A percentile compares a stretch with the other conserved stretches of the same genome.
Evolutionary conservation across 2,113 vertebrate genomes (phyloP).

Genomic region (Sylvietta virens): DNA sequence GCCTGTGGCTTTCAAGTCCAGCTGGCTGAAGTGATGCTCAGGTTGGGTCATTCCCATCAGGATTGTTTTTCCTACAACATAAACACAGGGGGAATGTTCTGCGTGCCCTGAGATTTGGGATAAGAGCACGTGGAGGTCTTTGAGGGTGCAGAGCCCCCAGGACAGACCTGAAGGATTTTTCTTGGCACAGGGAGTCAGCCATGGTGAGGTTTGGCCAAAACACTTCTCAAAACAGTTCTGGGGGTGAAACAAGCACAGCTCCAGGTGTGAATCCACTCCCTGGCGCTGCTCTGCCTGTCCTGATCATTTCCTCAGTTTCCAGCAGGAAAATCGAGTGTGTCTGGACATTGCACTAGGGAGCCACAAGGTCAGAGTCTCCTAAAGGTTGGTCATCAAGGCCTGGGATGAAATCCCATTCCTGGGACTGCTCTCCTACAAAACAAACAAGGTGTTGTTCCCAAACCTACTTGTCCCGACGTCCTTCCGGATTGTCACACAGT

Average conservation of each 20-base stretch:
- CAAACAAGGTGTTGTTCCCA: not conserved
- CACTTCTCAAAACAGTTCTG: not conserved
- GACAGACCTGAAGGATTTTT: not conserved
- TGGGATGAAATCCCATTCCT: not conserved
- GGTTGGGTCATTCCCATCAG: accelerated
- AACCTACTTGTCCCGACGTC: not conserved
- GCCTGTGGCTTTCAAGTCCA: not conserved
- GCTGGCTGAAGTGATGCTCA: not conserved
- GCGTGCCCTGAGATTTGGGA: not conserved
- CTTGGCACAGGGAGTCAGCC: not conserved
- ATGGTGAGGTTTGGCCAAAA: not conserved
- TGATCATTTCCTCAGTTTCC: not conserved
- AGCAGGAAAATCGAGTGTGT: not conserved
- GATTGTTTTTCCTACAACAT: not conserved
- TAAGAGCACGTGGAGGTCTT: not conserved
- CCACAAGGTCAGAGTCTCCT: not conserved
- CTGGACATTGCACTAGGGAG: not conserved
- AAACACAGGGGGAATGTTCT: not conserved
- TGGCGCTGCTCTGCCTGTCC: not conserved
- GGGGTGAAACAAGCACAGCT: not conserved
- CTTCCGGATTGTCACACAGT: not conserved
- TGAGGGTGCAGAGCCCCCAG: not conserved
- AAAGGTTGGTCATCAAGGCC: accelerated
- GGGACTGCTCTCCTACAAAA: not conserved
- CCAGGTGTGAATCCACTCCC: not conserved